Percentiles rank a stretch among this genome's conserved stretches.
These are phyloP conservation scores for Crenichthys baileyi DNA, from an alignment of 2,797 vertebrate species.

Conservation along the genomic window DNA sequence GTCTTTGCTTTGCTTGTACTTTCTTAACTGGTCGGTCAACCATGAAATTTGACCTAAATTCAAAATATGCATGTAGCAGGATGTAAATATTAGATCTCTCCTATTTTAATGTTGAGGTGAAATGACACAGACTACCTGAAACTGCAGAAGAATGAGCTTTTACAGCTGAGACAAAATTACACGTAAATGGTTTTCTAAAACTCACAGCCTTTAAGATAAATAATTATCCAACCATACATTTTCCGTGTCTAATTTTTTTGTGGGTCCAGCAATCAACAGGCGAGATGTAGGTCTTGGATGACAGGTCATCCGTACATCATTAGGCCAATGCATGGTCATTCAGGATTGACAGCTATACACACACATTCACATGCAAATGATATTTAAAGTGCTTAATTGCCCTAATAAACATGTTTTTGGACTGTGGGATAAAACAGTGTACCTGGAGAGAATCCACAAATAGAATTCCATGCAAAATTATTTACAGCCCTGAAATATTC, in stretches of 20 bases:
- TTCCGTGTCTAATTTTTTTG: not conserved
- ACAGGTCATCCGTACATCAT: too few relatives aligned
- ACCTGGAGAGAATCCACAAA: too few relatives aligned
- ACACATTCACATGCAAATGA: too few relatives aligned
- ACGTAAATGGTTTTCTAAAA: not conserved
- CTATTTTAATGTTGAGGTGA: not conserved
- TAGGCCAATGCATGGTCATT: too few relatives aligned
- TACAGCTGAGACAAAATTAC: not conserved
- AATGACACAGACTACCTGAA: too few relatives aligned
- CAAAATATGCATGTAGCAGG: accelerated
- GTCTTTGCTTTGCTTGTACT: too few relatives aligned
- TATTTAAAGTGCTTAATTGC: too few relatives aligned
- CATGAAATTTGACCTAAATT: not conserved
- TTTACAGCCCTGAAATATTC: too few relatives aligned
- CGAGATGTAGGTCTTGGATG: not conserved
- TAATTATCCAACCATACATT: not conserved
- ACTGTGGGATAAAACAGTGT: too few relatives aligned
- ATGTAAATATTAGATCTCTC: not conserved
- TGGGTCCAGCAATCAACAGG: not conserved
- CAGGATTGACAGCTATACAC: too few relatives aligned
- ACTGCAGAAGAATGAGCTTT: not conserved
- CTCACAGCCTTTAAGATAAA: not conserved
- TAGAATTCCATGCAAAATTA: too few relatives aligned
- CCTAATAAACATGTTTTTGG: too few relatives aligned
- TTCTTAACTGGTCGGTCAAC: constrained; percentile 29